Conservation (phyloP, 2,797 vertebrate genomes). For the Chiloscyllium punctatum region DNA sequence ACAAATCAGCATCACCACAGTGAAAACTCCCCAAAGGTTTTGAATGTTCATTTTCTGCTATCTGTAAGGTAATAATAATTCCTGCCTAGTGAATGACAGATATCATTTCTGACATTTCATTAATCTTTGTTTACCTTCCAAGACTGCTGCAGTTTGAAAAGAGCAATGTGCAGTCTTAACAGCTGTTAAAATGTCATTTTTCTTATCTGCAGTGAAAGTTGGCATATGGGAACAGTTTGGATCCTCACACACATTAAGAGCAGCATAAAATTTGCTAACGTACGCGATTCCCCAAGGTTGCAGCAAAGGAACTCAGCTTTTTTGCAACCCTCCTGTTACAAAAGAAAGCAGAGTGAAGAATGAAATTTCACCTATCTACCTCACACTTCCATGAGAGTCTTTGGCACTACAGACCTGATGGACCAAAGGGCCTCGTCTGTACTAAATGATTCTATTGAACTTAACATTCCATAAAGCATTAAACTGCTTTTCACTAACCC, state of each 20-base stretch:
- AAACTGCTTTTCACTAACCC: not conserved
- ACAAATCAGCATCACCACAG: not conserved
- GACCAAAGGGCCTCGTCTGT: no score
- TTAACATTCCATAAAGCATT: not conserved
- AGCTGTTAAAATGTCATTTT: slow-evolving; percentile 22
- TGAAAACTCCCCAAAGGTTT: not conserved
- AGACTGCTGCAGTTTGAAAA: not conserved
- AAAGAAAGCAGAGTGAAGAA: not conserved
- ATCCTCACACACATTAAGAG: slow-evolving; percentile 11
- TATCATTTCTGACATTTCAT: slow-evolving; percentile 7
- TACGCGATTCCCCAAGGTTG: not conserved
- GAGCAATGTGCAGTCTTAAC: not conserved
- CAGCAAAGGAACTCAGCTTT: not conserved
- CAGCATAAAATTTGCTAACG: slow-evolving; percentile 11
- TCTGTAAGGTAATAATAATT: not conserved
- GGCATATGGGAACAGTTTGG: slow-evolving; percentile 32
- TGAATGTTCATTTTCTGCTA: not conserved
- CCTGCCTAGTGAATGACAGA: slow-evolving; percentile 10
- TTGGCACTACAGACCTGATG: no score
- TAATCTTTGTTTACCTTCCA: slow-evolving; percentile 16
- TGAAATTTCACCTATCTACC: not conserved
- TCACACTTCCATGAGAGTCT: not conserved
- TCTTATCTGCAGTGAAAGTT: slow-evolving; percentile 22
- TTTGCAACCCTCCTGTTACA: not conserved
- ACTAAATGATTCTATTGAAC: no score